Percentiles rank a stretch among this genome's conserved stretches.
These are phyloP conservation scores for Ypsolopha scabrella DNA, from an alignment of 2,888 invertebrate genomes.

Conservation along the genomic window DNA sequence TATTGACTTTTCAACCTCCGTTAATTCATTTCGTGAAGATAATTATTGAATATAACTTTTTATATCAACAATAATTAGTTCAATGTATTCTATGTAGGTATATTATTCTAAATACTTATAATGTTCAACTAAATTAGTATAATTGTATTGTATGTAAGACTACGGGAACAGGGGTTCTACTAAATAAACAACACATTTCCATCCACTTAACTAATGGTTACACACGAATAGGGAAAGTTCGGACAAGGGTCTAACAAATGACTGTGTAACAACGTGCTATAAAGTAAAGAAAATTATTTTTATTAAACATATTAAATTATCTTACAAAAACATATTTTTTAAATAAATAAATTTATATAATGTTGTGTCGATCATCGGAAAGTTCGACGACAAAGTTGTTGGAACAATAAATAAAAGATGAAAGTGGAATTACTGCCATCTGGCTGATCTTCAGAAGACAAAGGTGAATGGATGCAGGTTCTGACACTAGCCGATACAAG, in stretches of 20 bases:
- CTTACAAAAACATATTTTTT: slow-evolving; percentile 53
- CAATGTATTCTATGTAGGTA: not conserved
- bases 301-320: slow-evolving; percentile 59
- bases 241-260: slow-evolving; percentile 21
- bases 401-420: slow-evolving; percentile 36
- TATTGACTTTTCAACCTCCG: no score
- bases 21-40: no score
- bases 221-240: slow-evolving; percentile 1
- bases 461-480: slow-evolving; percentile 9
- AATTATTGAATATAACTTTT: not conserved
- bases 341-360: slow-evolving; percentile 54
- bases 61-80: not conserved
- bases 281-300: slow-evolving; percentile 64
- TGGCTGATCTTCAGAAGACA: slow-evolving; percentile 13
- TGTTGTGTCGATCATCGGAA: slow-evolving; percentile 44
- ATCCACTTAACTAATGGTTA: not conserved
- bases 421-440: slow-evolving; percentile 14
- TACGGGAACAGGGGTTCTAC: not conserved
- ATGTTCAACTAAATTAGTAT: no score
- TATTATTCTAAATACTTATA: no score
- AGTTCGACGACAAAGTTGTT: slow-evolving; percentile 30
- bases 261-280: slow-evolving; percentile 34
- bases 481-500: slow-evolving; percentile 10
- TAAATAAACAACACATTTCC: not conserved
- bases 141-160: not conserved